These are phyloP conservation scores for Microdon myrmicae DNA, from an alignment of 2,888 invertebrate genomes.

Conservation along the genomic window DNA sequence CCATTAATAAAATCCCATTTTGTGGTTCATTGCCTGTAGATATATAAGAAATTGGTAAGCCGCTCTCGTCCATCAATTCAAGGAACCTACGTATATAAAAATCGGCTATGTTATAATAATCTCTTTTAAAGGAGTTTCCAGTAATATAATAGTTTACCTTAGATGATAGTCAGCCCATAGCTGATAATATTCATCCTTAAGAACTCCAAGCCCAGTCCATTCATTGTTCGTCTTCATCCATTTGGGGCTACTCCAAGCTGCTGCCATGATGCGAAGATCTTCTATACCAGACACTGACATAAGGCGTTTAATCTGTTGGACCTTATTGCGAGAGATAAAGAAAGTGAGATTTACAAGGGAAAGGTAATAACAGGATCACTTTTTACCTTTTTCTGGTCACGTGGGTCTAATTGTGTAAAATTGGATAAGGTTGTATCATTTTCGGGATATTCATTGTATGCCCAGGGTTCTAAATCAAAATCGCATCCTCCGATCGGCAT, in stretches of 20 bases:
- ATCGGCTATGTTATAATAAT: too few relatives aligned
- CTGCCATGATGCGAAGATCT: conserved; percentile 49
- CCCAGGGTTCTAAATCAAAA: conserved; percentile 82
- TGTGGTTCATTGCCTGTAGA: too few relatives aligned
- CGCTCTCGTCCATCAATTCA: too few relatives aligned
- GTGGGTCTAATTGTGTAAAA: conserved; percentile 67
- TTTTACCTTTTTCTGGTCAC: conserved; percentile 42
- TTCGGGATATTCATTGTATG: conserved; percentile 73
- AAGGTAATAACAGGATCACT: too few relatives aligned
- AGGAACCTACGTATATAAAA: too few relatives aligned
- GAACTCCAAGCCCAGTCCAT: conserved; percentile 69
- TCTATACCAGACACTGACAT: conserved; percentile 38
- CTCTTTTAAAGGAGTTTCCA: too few relatives aligned
- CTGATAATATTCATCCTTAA: conserved; percentile 73
- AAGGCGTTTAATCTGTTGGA: conserved; percentile 44
- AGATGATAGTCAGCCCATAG: conserved; percentile 81
- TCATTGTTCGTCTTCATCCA: conserved; percentile 75
- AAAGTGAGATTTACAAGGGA: too few relatives aligned
- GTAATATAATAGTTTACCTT: conserved; percentile 66
- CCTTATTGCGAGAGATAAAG: too few relatives aligned
- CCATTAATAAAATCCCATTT: too few relatives aligned
- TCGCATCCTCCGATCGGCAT: conserved; percentile 86
- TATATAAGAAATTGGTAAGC: too few relatives aligned
- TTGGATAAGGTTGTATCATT: conserved; percentile 71
- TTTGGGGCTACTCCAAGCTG: conserved; percentile 72